A percentile compares a stretch with the other conserved stretches of the same genome.
These are phyloP conservation scores for Colius striatus DNA, from an alignment of 2,113 vertebrate species.

Conservation along the genomic window DNA sequence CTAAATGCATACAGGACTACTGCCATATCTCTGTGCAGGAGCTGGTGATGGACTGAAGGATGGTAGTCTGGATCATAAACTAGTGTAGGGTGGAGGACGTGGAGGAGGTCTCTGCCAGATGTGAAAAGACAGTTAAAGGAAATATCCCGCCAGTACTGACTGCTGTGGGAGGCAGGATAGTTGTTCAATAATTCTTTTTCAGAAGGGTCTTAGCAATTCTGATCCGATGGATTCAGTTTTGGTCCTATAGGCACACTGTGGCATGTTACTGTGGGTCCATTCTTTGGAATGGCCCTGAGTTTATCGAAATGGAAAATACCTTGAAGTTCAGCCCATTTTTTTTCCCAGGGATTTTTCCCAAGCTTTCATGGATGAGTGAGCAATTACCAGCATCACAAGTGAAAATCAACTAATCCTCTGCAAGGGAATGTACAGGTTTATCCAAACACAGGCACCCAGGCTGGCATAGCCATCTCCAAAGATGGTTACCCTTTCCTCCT, in stretches of 20 bases:
- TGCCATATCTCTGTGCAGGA: neutral
- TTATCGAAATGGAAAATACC: neutral
- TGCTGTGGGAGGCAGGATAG: neutral
- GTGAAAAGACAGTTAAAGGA: neutral
- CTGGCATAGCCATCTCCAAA: neutral
- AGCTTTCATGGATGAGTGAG: neutral
- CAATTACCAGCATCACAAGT: neutral
- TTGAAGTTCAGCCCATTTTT: neutral
- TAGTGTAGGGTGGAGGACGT: neutral
- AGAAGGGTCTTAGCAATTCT: neutral
- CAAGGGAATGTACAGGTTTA: neutral
- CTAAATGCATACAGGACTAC: neutral
- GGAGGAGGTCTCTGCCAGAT: neutral
- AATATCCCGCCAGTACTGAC: neutral
- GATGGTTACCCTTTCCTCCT: neutral
- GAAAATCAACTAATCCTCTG: neutral
- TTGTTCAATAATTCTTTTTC: neutral
- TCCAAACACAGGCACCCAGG: neutral
- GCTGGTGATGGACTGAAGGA: neutral
- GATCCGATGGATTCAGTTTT: neutral
- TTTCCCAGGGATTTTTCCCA: neutral
- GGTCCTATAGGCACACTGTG: neutral
- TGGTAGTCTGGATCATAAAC: neutral
- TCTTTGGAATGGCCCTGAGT: neutral
- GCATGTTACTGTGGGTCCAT: neutral